phyloP scores from a whole-genome alignment of 2,888 invertebrate species.

The Congeria kusceri region DNA sequence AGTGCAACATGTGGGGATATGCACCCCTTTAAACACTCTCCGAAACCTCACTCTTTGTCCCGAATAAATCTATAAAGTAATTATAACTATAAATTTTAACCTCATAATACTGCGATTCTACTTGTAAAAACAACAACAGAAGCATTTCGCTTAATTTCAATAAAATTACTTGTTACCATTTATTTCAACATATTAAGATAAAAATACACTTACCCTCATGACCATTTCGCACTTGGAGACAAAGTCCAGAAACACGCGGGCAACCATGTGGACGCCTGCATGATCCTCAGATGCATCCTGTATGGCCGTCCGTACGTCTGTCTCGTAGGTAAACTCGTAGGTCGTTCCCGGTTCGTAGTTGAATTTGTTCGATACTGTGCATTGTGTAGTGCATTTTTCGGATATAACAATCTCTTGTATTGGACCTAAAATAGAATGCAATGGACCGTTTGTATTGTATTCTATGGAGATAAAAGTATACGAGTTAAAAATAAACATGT shows the following conservation, averaged over 20 bases:
- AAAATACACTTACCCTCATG: conserved; percentile 84
- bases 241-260: conserved; percentile 85
- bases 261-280: conserved; percentile 84
- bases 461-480: no score
- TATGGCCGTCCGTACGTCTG: conserved; percentile 89
- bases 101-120: no score
- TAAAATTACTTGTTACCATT: no score
- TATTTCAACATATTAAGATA: no score
- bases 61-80: no score
- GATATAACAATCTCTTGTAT: conserved; percentile 30
- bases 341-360: conserved; percentile 88
- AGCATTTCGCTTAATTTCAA: no score
- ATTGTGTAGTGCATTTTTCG: conserved; percentile 1
- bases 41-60: no score
- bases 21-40: no score
- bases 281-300: conserved; percentile 88
- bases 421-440: conserved; percentile 62
- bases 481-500: no score
- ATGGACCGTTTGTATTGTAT: background rate
- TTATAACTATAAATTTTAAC: no score
- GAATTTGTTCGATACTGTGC: conserved; percentile 84
- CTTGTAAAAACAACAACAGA: no score
- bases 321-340: conserved; percentile 93
- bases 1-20: no score
- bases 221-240: conserved; percentile 85